Evolutionary conservation across 2,797 vertebrate genomes (phyloP).

Genomic region (Anas georgica): DNA sequence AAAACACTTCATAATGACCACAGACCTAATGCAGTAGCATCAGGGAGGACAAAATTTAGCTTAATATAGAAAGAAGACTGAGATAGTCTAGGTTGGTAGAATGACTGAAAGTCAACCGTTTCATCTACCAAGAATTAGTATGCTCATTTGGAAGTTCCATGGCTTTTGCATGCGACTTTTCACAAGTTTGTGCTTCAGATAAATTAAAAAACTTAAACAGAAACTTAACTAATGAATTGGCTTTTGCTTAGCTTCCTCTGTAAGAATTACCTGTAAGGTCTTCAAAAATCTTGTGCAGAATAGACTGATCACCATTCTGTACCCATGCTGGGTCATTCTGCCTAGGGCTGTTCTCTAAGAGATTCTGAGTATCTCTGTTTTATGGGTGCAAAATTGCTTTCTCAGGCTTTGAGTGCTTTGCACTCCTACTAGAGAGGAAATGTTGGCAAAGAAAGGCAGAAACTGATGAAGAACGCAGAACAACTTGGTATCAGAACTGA

Average conservation of each 20-base stretch:
- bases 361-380: neutral
- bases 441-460: neutral
- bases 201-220: neutral
- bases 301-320: neutral
- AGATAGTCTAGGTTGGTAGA: neutral
- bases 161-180: neutral
- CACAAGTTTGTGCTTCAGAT: neutral
- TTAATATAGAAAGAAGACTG: neutral
- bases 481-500: neutral
- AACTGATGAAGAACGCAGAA: neutral
- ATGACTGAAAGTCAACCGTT: neutral
- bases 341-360: neutral
- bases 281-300: neutral
- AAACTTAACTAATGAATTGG: neutral
- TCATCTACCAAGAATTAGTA: neutral
- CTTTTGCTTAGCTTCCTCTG: neutral
- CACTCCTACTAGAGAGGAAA: neutral
- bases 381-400: neutral
- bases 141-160: neutral
- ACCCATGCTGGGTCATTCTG: neutral
- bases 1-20: rapidly evolving
- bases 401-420: neutral
- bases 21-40: neutral
- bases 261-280: no score
- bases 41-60: neutral